Evolutionary conservation across 2,888 invertebrate genomes (phyloP), one percentile per base, ranked within the genome.

Genomic region (Drosophila birchii): DNA sequence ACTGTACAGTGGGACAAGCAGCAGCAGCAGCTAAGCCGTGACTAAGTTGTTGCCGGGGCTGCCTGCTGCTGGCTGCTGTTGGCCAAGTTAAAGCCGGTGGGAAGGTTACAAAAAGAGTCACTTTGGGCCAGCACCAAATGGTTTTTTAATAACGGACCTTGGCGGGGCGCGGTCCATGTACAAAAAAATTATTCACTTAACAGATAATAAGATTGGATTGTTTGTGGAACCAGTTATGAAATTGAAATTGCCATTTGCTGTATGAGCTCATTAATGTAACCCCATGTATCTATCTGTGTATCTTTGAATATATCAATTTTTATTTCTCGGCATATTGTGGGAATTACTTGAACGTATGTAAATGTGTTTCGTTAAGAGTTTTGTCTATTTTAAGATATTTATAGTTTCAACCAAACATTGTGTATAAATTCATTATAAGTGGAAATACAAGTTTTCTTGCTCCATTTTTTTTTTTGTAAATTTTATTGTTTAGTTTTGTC

Each of bases 111-210:
- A 57, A 69, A 70, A 68, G 47, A 68, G 47, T 36, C 70, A 57
- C 70, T 68, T 47, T 38, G 44, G 54, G 47, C 47, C 29, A 47
- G 20, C 43, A 36, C n/a, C 51, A 67, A 72, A 72, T 72, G 57
- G 51, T 36, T 67, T 72, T 73, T 75, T 73, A 75, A 73, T 73
- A 75, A 73, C 75, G 57, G 69, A 75, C 72, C 76, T 73, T 73
- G 72, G 16, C 26, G 71, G 68, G 71, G 68, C 71, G 68, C 68
- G 68, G 68, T 45, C 66, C 68, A 67, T 67, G 68, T 41, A 70
- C 39, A 1, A 70, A 68, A 68, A 68, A 58, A 36, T 71, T 57
- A 70, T 70, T 68, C 68, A 71, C 71, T 57, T 57, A 49, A 70
- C 58, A 47, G 71, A 57, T 68, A 70, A 70, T 71, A 38, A 38